Conservation (phyloP, 2,113 vertebrate species). For the Pygoscelis adeliae region DNA sequence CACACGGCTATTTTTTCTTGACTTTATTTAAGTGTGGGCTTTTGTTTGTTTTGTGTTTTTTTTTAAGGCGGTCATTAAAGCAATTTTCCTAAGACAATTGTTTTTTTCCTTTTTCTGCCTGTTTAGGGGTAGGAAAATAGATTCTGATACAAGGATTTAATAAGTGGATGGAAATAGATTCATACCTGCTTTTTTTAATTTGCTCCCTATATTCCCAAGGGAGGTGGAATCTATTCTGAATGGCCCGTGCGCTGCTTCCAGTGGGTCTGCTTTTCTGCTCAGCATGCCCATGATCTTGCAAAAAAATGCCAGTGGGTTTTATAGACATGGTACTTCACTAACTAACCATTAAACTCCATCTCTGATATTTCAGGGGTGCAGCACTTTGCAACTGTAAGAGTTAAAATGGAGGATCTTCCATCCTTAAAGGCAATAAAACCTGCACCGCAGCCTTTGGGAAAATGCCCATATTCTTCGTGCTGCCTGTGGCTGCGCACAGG, state of each 20-base stretch:
- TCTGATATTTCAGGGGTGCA: neutral
- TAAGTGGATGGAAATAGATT: neutral
- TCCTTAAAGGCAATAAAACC: neutral
- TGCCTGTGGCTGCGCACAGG: neutral
- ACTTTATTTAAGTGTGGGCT: neutral
- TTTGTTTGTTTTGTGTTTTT: neutral
- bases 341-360: neutral
- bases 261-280: neutral
- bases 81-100: neutral
- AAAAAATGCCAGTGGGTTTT: neutral
- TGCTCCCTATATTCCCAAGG: neutral
- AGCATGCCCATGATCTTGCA: neutral
- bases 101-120: neutral
- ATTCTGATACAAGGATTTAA: neutral
- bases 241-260: neutral
- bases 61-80: neutral
- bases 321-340: neutral
- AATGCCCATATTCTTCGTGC: accelerated
- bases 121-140: neutral
- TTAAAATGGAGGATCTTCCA: neutral
- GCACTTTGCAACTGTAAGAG: neutral
- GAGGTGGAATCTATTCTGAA: neutral
- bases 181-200: neutral
- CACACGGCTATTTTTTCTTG: neutral
- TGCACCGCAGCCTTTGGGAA: neutral